phyloP scores from a whole-genome alignment of 2,888 invertebrate species.

The Ornithoptera alexandrae region DNA sequence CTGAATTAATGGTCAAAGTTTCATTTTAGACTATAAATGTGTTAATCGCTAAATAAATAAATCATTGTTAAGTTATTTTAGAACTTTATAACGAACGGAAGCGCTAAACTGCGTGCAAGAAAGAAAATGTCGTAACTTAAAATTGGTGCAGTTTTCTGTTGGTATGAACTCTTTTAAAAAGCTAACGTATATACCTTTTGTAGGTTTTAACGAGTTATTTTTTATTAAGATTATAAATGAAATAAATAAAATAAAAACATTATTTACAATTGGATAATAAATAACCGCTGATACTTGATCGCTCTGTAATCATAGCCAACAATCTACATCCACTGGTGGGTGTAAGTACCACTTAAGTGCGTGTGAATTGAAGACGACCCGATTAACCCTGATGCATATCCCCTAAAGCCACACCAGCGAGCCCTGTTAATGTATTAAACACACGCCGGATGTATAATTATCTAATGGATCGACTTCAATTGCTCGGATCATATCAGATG shows the following conservation, averaged over 20 bases:
- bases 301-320: slow-evolving; percentile 1
- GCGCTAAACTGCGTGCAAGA: too few species aligned
- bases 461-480: slow-evolving; percentile 28
- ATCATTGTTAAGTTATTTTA: too few species aligned
- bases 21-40: not conserved
- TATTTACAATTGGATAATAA: too few species aligned
- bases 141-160: too few species aligned
- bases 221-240: too few species aligned
- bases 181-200: too few species aligned
- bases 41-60: too few species aligned
- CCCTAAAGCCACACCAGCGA: slow-evolving; percentile 18
- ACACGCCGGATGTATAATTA: slow-evolving; percentile 22
- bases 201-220: too few species aligned
- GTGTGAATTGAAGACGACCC: slow-evolving; percentile 21
- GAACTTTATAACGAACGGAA: too few species aligned
- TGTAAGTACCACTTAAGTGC: slow-evolving; percentile 13
- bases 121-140: too few species aligned
- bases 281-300: not conserved
- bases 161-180: too few species aligned
- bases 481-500: slow-evolving; percentile 28
- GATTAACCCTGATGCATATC: slow-evolving; percentile 11
- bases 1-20: not conserved
- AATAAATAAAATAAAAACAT: too few species aligned
- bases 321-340: slow-evolving; percentile 5
- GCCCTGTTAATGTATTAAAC: slow-evolving; percentile 25